Evolutionary conservation across 2,113 vertebrate species (phyloP), one percentile per base, ranked within the genome.

Genomic region (Telmatochromis brichardi): DNA sequence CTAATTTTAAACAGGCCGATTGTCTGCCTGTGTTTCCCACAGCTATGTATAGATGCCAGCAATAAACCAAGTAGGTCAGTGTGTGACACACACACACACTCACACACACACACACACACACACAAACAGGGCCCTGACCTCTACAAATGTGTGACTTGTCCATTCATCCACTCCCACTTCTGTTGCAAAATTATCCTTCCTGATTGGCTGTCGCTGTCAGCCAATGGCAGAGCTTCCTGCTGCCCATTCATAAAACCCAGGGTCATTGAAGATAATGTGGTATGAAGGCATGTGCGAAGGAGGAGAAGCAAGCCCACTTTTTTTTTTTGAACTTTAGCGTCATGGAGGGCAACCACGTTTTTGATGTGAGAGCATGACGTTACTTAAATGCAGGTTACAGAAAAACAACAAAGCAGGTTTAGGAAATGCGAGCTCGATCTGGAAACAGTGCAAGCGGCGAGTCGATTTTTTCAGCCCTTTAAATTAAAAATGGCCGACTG

Each of bases 241-340:
- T 85, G 85, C 90, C 90, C 95, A 96, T 96, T 96, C 95, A 96
- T 93, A 95, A 95, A 96, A 92, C 50, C 54, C 51, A 31, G 82
- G 92, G 90, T 95, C 94, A 92, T 37, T 92, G 91, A 93, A 84
- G 89, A 89, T 87, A 86, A 87, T 71, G 57, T 83, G 9, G 58
- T 80, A 54, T 76, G 51, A 83, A 65, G 71, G 35, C 83, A 88
- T 35, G 19, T 73, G 89, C 50, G 14, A 14, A 53, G 14, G 45
- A 57, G 42, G 40, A 37, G 42, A 57, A 45, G 45, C 6, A 45
- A 71, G 80, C 80, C 17, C 55, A 6, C 13, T 15, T 58, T 31
- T 28, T 3, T n/a, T 8, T 57, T 23, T 54, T 21, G 0, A 6
- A 31, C 57, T 57, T 79, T 51, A 45, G 9, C 3, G 3, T n/a